These are phyloP conservation scores for Cheiracanthium punctorium DNA, from an alignment of 2,888 invertebrate genomes.

Conservation along the genomic window DNA sequence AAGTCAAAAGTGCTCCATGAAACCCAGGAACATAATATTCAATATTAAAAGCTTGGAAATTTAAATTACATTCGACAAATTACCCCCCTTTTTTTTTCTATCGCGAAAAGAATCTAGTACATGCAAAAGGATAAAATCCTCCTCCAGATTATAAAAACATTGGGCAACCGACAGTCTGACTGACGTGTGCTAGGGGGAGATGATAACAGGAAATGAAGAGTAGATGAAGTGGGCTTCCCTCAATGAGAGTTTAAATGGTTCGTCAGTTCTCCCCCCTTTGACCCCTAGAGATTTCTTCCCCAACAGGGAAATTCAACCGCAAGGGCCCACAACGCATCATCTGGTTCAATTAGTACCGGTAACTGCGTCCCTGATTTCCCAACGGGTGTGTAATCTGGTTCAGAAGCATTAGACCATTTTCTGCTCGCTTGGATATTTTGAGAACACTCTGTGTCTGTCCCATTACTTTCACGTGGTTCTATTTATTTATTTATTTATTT, in stretches of 20 bases:
- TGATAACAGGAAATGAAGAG: constrained; percentile 63
- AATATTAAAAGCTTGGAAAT: no score
- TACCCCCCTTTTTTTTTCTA: no score
- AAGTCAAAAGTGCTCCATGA: no score
- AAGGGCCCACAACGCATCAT: constrained; percentile 31
- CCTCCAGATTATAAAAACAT: neutral
- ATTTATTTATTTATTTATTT: no score
- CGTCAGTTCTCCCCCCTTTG: constrained; percentile 19
- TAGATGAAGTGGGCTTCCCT: constrained; percentile 49
- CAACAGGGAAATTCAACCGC: constrained; percentile 36
- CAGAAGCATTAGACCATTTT: constrained; percentile 44
- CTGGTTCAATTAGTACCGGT: constrained; percentile 59
- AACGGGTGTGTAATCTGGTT: constrained; percentile 58
- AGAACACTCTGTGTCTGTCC: neutral
- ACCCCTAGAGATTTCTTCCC: constrained; percentile 35
- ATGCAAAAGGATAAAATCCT: neutral
- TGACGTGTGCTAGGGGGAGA: neutral
- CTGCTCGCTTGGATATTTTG: constrained; percentile 59
- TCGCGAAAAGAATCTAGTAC: no score
- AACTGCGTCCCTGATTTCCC: constrained; percentile 67
- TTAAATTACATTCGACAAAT: no score
- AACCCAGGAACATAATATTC: no score
- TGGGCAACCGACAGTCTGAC: neutral
- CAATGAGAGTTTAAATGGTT: constrained; percentile 47
- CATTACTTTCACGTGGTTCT: neutral